Percentiles rank a stretch among this genome's conserved stretches.
phyloP scores from a whole-genome alignment of 2,113 vertebrate species.

The Paraplagusia blochii region DNA sequence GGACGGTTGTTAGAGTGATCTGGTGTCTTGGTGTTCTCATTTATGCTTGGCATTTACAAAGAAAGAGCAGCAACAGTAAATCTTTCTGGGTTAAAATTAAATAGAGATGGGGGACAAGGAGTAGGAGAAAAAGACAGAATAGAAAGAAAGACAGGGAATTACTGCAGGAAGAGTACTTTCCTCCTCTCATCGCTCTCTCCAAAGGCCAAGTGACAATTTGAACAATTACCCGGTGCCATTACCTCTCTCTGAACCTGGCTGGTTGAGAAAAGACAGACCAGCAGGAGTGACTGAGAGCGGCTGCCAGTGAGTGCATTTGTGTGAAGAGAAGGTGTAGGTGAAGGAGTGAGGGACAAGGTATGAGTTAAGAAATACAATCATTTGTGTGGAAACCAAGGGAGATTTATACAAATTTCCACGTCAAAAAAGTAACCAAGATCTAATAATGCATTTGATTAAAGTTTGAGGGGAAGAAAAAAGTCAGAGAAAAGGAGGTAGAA shows the following conservation, averaged over 20 bases:
- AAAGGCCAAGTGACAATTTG: conserved; percentile 79
- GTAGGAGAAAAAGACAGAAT: conserved; percentile 28
- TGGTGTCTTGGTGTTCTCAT: conserved; percentile 20
- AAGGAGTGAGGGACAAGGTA: conserved; percentile 1
- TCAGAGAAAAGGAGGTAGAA: no score
- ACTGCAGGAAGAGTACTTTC: conserved; percentile 59
- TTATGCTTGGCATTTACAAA: conserved; percentile 37
- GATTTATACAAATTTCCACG: neutral
- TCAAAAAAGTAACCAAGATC: neutral
- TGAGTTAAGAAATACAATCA: neutral
- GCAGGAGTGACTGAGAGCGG: conserved; percentile 12
- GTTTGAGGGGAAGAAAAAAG: no score
- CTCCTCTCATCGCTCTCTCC: conserved; percentile 64
- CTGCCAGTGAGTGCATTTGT: neutral
- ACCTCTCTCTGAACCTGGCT: conserved; percentile 64
- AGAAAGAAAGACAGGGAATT: conserved; percentile 49
- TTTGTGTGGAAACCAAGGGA: neutral
- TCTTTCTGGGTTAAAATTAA: conserved; percentile 46
- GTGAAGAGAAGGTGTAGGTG: conserved; percentile 1
- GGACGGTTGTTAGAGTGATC: neutral
- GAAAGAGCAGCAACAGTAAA: conserved; percentile 32
- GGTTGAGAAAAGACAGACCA: conserved; percentile 41
- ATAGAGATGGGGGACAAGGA: conserved; percentile 34
- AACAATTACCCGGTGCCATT: conserved; percentile 76
- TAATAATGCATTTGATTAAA: no score